A percentile compares a stretch with the other conserved stretches of the same genome.
phyloP scores from a whole-genome alignment of 2,797 vertebrate genomes.

The Dallia pectoralis region DNA sequence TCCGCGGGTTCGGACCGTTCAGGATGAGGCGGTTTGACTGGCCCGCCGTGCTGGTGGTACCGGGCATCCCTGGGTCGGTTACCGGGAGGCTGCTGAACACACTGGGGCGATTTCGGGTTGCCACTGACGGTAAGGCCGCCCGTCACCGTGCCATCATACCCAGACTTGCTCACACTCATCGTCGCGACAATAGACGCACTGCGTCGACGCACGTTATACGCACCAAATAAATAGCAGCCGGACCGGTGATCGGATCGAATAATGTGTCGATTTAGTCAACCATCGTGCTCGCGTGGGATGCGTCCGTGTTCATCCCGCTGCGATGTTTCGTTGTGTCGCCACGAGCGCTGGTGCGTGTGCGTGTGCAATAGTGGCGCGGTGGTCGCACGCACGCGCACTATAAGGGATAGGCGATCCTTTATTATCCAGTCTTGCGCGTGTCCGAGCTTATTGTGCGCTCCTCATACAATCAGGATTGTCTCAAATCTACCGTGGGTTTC shows the following conservation, averaged over 20 bases:
- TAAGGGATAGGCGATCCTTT: background rate
- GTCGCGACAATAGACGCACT: slow-evolving; percentile 15
- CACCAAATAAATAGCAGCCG: background rate
- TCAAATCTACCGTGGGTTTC: background rate
- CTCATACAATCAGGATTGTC: background rate
- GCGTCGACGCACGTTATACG: background rate
- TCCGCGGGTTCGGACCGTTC: slow-evolving; percentile 80
- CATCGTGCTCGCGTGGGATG: slow-evolving; percentile 11
- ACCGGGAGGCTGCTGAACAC: slow-evolving; percentile 65
- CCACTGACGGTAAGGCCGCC: slow-evolving; percentile 49
- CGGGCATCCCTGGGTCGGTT: slow-evolving; percentile 66
- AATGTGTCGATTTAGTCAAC: slow-evolving; percentile 5
- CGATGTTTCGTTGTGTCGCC: slow-evolving; percentile 2
- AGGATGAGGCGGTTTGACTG: slow-evolving; percentile 66
- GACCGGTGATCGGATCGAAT: background rate
- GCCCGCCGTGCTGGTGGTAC: slow-evolving; percentile 58
- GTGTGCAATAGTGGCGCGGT: slow-evolving; percentile 18
- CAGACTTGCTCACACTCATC: slow-evolving; percentile 65
- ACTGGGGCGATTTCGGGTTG: slow-evolving; percentile 64
- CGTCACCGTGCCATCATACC: slow-evolving; percentile 58
- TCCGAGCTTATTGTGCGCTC: background rate
- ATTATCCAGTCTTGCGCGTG: background rate
- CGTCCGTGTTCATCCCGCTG: slow-evolving; percentile 21
- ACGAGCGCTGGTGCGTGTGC: slow-evolving; percentile 21
- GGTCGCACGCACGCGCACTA: background rate